Conservation (phyloP, 2,888 invertebrate genomes). For the Hemistola chrysoprasaria region DNA sequence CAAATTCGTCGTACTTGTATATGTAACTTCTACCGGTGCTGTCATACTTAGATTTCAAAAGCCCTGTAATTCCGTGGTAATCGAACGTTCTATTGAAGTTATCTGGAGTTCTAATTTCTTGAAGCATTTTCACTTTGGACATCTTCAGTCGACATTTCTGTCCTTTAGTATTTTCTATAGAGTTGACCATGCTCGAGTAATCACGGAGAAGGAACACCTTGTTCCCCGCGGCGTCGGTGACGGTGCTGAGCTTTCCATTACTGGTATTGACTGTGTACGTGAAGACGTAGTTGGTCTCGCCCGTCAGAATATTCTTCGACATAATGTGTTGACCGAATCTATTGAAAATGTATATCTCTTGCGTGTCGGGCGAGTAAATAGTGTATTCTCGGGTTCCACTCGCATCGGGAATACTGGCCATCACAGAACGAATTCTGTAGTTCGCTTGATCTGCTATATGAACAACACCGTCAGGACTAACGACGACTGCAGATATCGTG, state of each 20-base stretch:
- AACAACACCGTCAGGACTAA: conserved; percentile 96
- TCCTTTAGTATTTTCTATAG: conserved; percentile 96
- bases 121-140: conserved; percentile 96
- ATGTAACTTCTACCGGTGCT: conserved; percentile 95
- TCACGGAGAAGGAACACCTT: conserved; percentile 92
- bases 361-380: conserved; percentile 96
- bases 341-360: conserved; percentile 96
- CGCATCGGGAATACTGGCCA: conserved; percentile 94
- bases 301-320: conserved; percentile 97
- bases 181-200: conserved; percentile 94
- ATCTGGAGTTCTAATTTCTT: conserved; percentile 94
- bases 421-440: conserved; percentile 92
- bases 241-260: conserved; percentile 96
- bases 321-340: conserved; percentile 97
- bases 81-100: conserved; percentile 97
- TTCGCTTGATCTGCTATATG: conserved; percentile 98
- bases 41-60: conserved; percentile 93
- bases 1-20: conserved; percentile 97
- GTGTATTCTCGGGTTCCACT: conserved; percentile 93
- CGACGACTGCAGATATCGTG: conserved; percentile 95
- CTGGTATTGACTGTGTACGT: conserved; percentile 98
- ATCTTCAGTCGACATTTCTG: conserved; percentile 95
- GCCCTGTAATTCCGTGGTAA: conserved; percentile 94
- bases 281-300: conserved; percentile 95
- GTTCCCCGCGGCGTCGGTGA: conserved; percentile 96